phyloP scores from a whole-genome alignment of 2,797 vertebrate genomes.

The Peromyscus aztecus region DNA sequence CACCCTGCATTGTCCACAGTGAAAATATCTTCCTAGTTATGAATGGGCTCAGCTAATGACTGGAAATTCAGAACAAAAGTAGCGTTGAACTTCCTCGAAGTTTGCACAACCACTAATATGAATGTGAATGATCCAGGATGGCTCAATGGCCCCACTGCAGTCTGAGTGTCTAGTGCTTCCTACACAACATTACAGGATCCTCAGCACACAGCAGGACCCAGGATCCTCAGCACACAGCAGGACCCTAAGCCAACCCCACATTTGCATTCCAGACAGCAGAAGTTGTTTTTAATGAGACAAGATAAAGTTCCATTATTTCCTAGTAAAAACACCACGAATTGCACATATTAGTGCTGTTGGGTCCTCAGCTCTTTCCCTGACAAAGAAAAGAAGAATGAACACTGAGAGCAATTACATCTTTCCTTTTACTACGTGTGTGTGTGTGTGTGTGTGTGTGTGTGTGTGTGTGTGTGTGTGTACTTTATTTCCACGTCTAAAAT shows the following conservation, averaged over 20 bases:
- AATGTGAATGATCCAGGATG: not conserved
- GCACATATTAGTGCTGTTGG: not conserved
- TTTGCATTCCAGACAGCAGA: not conserved
- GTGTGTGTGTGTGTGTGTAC: not conserved
- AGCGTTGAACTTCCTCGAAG: not conserved
- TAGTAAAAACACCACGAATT: not conserved
- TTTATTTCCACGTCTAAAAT: not conserved
- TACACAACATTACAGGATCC: not conserved
- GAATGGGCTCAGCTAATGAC: not conserved
- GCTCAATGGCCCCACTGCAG: too few species aligned
- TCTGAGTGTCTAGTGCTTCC: not conserved
- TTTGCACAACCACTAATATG: not conserved
- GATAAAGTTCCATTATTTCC: not conserved
- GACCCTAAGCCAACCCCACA: not conserved
- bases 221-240: not conserved
- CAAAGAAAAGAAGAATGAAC: not conserved
- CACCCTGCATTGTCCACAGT: not conserved
- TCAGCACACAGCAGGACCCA: not conserved
- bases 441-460: not conserved
- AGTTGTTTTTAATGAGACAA: not conserved
- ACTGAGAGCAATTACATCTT: not conserved
- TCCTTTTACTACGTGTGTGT: not conserved
- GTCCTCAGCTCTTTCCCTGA: not conserved
- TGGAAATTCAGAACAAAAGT: not conserved
- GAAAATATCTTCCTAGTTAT: not conserved